Base-by-base conservation (phyloP, 2,888 invertebrate genomes). In the Microctonus hyperodae region DNA sequence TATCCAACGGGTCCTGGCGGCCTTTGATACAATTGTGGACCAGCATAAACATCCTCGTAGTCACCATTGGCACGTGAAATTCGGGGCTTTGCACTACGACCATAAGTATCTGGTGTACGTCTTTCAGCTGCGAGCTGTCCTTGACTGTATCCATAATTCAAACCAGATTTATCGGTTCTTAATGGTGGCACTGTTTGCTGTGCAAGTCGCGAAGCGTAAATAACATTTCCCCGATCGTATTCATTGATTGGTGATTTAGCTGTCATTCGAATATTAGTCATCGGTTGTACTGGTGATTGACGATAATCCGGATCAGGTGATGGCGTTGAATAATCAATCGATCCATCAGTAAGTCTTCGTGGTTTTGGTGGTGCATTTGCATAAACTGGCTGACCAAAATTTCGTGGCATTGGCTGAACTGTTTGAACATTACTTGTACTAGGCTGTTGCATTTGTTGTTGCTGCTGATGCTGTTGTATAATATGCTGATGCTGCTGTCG, bases 291-390 rank as follows among this genome's bases (percentile, higher is more conserved):
- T 2, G 79, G 78, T 0, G 81, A 79, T 67, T 76, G 78, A 2
- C 79, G 73, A 56, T 76, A 79, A 53, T 80, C 81, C 3, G 75
- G 75, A 63, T 82, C 81, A 0, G 81, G 78, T 76, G 91, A 91
- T 0, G 91, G 91, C 4, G 92, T 92, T 55, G 91, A 90, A 75
- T 91, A 92, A 6, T 80, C 81, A 35, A 75, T 81, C 40, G 91
- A 90, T 10, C 88, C 88, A 77, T 93, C 92, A 70, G 90, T 92
- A 37, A 93, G 88, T 63, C 95, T 88, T 78, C 93, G 86, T 0
- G 95, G 95, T 81, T 95, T 95, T 0, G 95, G 95, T 11, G 95
- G 95, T 2, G 95, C 95, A 84, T 95, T 95, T 0, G 93, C 95
- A 79, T 96, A 96, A 1, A 95, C 88, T 0, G 95, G 93, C 77